A percentile compares a stretch with the other conserved stretches of the same genome.
These are phyloP conservation scores for Apus apus DNA, from an alignment of 2,113 vertebrate genomes.

Conservation along the genomic window DNA sequence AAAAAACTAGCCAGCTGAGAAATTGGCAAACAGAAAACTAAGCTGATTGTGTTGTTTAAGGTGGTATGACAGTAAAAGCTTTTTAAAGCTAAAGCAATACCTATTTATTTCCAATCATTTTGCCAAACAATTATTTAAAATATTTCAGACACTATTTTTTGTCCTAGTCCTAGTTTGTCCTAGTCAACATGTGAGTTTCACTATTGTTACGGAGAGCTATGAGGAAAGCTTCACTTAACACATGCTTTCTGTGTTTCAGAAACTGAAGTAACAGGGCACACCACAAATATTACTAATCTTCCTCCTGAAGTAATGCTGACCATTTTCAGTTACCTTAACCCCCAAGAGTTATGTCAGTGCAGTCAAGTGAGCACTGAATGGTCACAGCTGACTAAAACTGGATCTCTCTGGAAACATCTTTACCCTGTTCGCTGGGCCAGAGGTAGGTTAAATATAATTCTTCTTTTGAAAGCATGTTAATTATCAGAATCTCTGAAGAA, in stretches of 20 bases:
- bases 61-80: background rate
- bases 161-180: background rate
- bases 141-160: background rate
- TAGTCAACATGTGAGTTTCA: conserved; percentile 3
- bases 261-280: conserved; percentile 70
- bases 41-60: background rate
- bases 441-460: conserved; percentile 76
- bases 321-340: conserved; percentile 89
- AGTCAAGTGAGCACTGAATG: conserved; percentile 91
- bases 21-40: background rate
- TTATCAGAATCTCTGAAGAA: background rate
- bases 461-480: background rate
- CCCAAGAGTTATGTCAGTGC: conserved; percentile 91
- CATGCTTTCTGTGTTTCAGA: conserved; percentile 71
- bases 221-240: conserved; percentile 45
- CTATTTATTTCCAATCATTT: background rate
- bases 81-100: background rate
- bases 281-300: conserved; percentile 83
- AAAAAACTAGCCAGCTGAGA: background rate
- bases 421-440: conserved; percentile 95
- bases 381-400: conserved; percentile 88
- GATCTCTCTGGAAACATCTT: conserved; percentile 94
- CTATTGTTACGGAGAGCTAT: conserved; percentile 3
- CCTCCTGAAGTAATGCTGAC: conserved; percentile 93
- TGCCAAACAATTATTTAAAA: background rate